These are phyloP conservation scores for Andricus curvator DNA, from an alignment of 2,888 invertebrate genomes.

Conservation along the genomic window DNA sequence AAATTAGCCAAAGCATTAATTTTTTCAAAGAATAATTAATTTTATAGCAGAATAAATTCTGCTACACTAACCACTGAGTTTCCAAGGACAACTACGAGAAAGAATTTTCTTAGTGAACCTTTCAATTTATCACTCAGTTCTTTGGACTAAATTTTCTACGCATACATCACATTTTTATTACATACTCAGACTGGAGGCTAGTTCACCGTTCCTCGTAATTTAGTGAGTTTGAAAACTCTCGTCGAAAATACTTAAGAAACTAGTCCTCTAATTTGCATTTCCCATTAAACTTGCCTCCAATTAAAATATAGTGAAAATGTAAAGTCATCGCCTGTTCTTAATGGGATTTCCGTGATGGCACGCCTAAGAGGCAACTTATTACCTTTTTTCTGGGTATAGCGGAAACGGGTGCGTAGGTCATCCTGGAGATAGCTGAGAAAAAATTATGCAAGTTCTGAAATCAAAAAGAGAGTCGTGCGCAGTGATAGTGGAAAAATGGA, in stretches of 20 bases:
- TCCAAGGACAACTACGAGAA: background rate
- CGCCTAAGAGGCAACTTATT: conserved; percentile 33
- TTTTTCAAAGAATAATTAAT: too few species aligned
- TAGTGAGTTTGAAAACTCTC: conserved; percentile 36
- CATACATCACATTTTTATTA: conserved; percentile 32
- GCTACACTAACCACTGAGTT: background rate
- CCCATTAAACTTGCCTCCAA: conserved; percentile 37
- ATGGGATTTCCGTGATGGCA: conserved; percentile 29
- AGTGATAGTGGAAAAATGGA: background rate
- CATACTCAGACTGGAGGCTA: conserved; percentile 19
- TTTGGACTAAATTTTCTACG: conserved; percentile 19
- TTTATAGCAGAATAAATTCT: background rate
- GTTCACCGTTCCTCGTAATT: conserved; percentile 28
- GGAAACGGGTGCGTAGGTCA: background rate
- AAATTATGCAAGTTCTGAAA: background rate
- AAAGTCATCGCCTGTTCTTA: conserved; percentile 22
- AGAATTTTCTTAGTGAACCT: conserved; percentile 19
- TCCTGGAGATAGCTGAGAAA: background rate
- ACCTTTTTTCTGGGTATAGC: conserved; percentile 29
- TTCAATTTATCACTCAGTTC: conserved; percentile 21
- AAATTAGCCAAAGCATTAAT: too few species aligned
- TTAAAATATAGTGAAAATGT: conserved; percentile 39
- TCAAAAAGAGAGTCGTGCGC: background rate
- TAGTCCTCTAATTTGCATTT: conserved; percentile 38
- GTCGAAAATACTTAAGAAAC: conserved; percentile 36